These are phyloP conservation scores for Lacanobia wlatinum DNA, from an alignment of 2,888 invertebrate genomes.

Conservation along the genomic window DNA sequence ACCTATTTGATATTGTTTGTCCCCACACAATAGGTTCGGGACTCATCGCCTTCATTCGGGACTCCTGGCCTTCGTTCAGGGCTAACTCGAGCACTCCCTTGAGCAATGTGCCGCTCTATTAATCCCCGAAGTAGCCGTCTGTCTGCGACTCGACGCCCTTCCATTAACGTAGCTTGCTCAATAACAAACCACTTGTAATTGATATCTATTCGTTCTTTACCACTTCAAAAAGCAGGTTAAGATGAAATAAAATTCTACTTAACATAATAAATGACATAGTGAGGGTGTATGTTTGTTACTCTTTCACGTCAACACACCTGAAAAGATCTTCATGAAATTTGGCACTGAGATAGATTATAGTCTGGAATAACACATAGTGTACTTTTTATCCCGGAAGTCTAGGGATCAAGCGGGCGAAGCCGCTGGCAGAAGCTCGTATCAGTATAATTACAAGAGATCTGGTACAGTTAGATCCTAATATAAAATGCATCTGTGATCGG, in stretches of 20 bases:
- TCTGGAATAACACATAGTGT: no score
- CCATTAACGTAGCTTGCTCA: conserved; percentile 24
- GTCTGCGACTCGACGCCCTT: conserved; percentile 19
- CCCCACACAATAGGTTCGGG: conserved; percentile 9
- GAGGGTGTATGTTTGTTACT: no score
- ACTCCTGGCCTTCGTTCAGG: conserved; percentile 15
- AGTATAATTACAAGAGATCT: not conserved
- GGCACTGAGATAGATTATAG: no score
- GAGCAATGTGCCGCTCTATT: conserved; percentile 49
- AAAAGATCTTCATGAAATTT: no score
- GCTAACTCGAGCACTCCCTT: conserved; percentile 25
- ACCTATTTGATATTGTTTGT: conserved; percentile 32
- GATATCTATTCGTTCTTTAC: not conserved
- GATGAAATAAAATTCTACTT: not conserved
- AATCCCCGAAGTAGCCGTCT: conserved; percentile 19
- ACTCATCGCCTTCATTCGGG: conserved; percentile 4
- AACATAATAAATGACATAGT: no score
- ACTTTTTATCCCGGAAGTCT: no score
- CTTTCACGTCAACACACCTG: no score
- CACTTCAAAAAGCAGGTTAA: not conserved
- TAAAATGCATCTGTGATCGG: not conserved
- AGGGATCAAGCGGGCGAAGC: no score
- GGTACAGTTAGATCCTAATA: not conserved
- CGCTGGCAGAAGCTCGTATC: no score
- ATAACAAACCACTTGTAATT: conserved; percentile 10